These are phyloP conservation scores for Lasiurus borealis DNA, from an alignment of 2,113 vertebrate species.

Conservation along the genomic window DNA sequence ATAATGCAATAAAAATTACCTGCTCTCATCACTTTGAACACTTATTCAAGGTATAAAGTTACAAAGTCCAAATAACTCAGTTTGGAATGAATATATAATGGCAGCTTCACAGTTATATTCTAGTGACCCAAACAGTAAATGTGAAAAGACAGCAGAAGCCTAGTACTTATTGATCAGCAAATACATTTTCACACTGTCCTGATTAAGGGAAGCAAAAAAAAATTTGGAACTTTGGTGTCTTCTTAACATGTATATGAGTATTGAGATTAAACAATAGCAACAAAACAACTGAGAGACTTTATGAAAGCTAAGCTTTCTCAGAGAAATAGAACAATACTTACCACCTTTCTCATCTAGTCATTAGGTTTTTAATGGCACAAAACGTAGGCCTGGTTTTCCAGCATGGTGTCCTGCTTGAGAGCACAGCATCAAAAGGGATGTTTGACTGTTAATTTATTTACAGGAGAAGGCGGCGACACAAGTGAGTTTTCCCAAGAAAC, in stretches of 20 bases:
- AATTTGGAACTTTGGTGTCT: neutral
- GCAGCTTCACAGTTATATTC: neutral
- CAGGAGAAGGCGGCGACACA: neutral
- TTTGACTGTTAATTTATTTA: constrained; percentile 10
- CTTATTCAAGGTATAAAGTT: constrained; percentile 18
- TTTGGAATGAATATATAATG: constrained; percentile 25
- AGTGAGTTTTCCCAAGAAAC: neutral
- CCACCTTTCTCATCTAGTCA: neutral
- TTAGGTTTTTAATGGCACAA: neutral
- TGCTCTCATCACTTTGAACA: neutral
- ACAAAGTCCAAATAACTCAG: constrained; percentile 14
- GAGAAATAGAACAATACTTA: neutral
- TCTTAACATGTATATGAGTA: constrained; percentile 14
- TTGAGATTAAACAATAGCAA: neutral
- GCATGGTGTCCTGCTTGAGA: neutral
- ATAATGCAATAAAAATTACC: neutral
- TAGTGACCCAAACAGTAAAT: neutral
- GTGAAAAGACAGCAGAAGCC: neutral
- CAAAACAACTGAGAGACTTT: constrained; percentile 24
- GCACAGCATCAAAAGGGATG: neutral
- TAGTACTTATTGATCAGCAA: neutral
- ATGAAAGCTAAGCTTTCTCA: constrained; percentile 36
- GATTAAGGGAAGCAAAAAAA: constrained; percentile 8
- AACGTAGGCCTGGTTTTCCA: neutral
- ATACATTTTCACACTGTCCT: constrained; percentile 6